Percentiles rank a stretch among this genome's conserved stretches.
Evolutionary conservation across 2,797 vertebrate genomes (phyloP).

Genomic region (Typhlichthys eigenmanni): DNA sequence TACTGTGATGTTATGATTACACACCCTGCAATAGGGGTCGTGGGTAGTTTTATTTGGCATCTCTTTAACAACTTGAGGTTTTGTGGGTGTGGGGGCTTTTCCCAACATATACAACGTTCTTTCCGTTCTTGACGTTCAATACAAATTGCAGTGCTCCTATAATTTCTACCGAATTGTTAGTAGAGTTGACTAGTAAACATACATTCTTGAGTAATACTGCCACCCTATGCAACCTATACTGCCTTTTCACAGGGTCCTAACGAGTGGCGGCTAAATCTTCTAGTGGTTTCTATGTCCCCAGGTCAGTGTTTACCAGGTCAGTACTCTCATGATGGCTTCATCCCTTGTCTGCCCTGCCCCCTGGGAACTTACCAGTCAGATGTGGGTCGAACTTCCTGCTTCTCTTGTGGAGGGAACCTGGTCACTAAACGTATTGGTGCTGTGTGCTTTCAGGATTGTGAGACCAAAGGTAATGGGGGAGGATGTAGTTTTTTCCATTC

Average conservation of each 20-base stretch:
- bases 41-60: too few relatives aligned
- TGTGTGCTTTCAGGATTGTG: slow-evolving; percentile 90
- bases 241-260: slow-evolving; percentile 2
- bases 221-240: too few relatives aligned
- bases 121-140: too few relatives aligned
- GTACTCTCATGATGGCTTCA: slow-evolving; percentile 89
- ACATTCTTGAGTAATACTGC: too few relatives aligned
- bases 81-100: too few relatives aligned
- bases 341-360: slow-evolving; percentile 86
- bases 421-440: slow-evolving; percentile 82
- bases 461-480: slow-evolving; percentile 87
- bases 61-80: too few relatives aligned
- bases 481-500: slow-evolving; percentile 12
- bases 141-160: background rate
- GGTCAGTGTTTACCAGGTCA: slow-evolving; percentile 91
- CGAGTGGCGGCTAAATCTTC: slow-evolving; percentile 13
- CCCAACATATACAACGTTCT: too few relatives aligned
- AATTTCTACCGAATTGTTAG: background rate
- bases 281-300: slow-evolving; percentile 58
- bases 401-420: slow-evolving; percentile 87
- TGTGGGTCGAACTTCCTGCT: slow-evolving; percentile 87
- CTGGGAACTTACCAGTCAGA: slow-evolving; percentile 91
- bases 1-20: too few relatives aligned
- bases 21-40: too few relatives aligned
- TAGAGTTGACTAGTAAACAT: too few relatives aligned